Evolutionary conservation across 2,888 invertebrate species (phyloP), one percentile per base, ranked within the genome.

Genomic region (Dicyrtomina minuta): DNA sequence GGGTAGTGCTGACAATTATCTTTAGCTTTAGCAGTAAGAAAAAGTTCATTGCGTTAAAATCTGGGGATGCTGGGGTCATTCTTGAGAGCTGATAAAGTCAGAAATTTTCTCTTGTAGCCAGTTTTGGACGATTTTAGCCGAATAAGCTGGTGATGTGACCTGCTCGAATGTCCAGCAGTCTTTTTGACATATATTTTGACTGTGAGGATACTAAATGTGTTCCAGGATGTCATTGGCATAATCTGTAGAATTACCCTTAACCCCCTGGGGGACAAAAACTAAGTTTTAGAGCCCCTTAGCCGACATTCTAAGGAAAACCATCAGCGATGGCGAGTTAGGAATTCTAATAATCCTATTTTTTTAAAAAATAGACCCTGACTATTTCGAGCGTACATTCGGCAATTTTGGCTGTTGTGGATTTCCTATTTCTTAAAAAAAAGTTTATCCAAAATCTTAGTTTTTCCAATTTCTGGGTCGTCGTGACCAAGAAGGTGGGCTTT

Each of bases 51-150:
- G 64, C 27, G 22, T 46, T 64, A 1, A 46, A 10, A 51, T 64
- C 64, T 4, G 64, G 64, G n/a, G 33, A 46, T 10, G 49, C 20
- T 13, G 64, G 22, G 64, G 64, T 27, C 64, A 64, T 27, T 64
- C 51, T 5, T 15, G 3, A 24, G 6, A 20, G 6, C 33, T 6
- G 8, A 64, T 64, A 51, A 51, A 51, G 53, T 51, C 33, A 1
- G 49, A 26, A 27, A 51, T 4, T 2, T 51, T 49, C 24, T 26
- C 33, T 39, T 27, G 5, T 4, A 27, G 41, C 64, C 64, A 64
- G 15, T 26, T 46, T 49, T 64, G 64, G 1, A 27, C 33, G 3
- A 46, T 1, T 39, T 49, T 49, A 5, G 49, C 27, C 4, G 10
- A 26, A 26, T 51, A n/a, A 15, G 64, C 43, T n/a, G 49, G 49